Evolutionary conservation across 2,888 invertebrate genomes (phyloP).

Genomic region (Cryptops parisi): DNA sequence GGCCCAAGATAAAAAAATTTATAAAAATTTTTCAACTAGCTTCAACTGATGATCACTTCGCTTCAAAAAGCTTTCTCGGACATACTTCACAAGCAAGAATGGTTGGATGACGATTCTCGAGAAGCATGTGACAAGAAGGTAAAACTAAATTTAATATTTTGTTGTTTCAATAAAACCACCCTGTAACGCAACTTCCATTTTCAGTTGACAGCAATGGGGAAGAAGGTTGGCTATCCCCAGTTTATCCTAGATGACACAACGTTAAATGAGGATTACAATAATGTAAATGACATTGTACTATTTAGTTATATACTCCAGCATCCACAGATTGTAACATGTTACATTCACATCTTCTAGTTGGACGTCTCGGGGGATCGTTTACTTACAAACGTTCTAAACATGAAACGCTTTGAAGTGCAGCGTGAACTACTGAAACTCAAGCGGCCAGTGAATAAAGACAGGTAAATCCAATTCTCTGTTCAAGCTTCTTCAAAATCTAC

Average conservation of each 20-base stretch:
- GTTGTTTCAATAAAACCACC: background rate
- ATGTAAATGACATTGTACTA: constrained; percentile 15
- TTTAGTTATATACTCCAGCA: too few relatives aligned
- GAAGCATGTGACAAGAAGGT: constrained; percentile 19
- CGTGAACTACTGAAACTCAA: constrained; percentile 54
- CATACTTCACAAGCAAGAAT: constrained; percentile 13
- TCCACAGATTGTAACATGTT: too few relatives aligned
- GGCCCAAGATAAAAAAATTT: too few relatives aligned
- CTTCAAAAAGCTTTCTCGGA: constrained; percentile 12
- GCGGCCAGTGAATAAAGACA: constrained; percentile 58
- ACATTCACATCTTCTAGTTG: too few relatives aligned
- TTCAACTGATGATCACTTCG: constrained; percentile 8
- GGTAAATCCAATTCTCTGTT: too few relatives aligned
- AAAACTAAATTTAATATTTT: constrained; percentile 5
- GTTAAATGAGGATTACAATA: constrained; percentile 16
- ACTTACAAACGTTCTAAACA: constrained; percentile 66
- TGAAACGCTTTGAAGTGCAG: constrained; percentile 54
- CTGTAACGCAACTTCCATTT: background rate
- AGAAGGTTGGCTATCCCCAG: constrained; percentile 18
- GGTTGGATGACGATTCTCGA: constrained; percentile 16
- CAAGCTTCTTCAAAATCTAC: too few relatives aligned
- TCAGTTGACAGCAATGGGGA: constrained; percentile 22
- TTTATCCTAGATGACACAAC: constrained; percentile 16
- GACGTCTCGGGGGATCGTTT: constrained; percentile 55
- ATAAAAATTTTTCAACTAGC: too few relatives aligned